Base-by-base conservation (phyloP, 2,888 invertebrate species). In the Tiliacea aurago region DNA sequence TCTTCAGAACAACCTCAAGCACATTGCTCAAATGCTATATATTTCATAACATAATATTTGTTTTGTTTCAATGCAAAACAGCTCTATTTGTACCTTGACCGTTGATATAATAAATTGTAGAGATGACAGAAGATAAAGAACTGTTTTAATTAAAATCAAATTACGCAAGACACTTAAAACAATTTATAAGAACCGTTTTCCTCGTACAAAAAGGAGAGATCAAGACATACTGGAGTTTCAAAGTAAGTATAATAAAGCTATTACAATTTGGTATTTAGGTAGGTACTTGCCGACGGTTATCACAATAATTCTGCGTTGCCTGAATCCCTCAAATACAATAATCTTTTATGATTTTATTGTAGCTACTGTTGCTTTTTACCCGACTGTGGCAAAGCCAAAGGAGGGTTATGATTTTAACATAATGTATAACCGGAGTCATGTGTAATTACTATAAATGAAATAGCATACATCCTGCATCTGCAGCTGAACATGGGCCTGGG, bases 141-240 rank as follows among this genome's bases (percentile, higher is more conserved):
- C 41, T 56, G 7, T 66, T 56, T 58, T 66, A 58, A 74, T 76
- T 58, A 66, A 58, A 66, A 76, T 58, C 47, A 59, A 76, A 76
- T 74, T 76, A 76, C 41, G 47, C 23, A 49, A 56, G 58, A n/a
- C 43, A 23, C 20, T 47, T 47, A 49, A 23, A 65, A 65, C 6
- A 64, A 76, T 58, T 51, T 37, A 23, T 13, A 18, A 3, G 13
- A 28, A 7, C 49, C 45, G 5, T 59, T 74, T 76, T 74, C 45
- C 58, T 74, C 3, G 15, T 66, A 4, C 18, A 33, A 49, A 23
- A 75, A 41, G 15, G 0, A 15, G 28, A 58, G 66, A 43, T 49
- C 76, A 58, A 37, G 49, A 10, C 4, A 59, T 10, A 58, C 4
- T 11, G 51, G 51, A 37, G 28, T 51, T 13, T 0, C 4, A 37